A percentile compares a stretch with the other conserved stretches of the same genome.
These are phyloP conservation scores for Hippocampus kuda DNA, from an alignment of 2,797 vertebrate genomes.

Conservation along the genomic window DNA sequence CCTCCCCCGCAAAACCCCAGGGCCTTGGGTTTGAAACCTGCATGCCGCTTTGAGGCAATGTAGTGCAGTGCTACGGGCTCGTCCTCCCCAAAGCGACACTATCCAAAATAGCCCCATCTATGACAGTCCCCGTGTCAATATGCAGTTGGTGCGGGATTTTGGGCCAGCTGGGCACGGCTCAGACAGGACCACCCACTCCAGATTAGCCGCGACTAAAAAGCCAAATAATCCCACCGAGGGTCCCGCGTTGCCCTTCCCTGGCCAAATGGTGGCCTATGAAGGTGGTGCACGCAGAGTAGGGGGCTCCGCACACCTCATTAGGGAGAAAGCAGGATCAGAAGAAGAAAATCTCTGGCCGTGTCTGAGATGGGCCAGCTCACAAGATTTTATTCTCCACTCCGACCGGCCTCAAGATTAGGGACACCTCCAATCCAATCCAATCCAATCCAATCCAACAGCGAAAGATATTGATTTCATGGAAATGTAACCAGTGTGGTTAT, in stretches of 20 bases:
- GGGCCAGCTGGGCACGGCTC: slow-evolving; percentile 12
- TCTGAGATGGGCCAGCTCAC: slow-evolving; percentile 36
- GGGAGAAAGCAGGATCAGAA: slow-evolving; percentile 54
- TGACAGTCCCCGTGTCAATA: slow-evolving; percentile 20
- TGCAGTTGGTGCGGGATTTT: slow-evolving; percentile 16
- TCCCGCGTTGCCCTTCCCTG: slow-evolving; percentile 19
- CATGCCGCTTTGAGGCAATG: too few relatives aligned
- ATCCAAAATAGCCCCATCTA: slow-evolving; percentile 34
- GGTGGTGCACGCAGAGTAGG: slow-evolving; percentile 44
- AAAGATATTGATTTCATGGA: too few relatives aligned
- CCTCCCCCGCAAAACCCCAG: too few relatives aligned
- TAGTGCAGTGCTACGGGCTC: neutral
- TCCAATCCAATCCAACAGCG: neutral
- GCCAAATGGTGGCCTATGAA: slow-evolving; percentile 50
- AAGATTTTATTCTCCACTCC: neutral
- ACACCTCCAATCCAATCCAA: neutral
- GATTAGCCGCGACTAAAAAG: slow-evolving; percentile 42
- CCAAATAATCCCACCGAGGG: slow-evolving; percentile 44
- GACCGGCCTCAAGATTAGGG: neutral
- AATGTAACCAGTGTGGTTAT: too few relatives aligned
- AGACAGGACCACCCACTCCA: slow-evolving; percentile 27
- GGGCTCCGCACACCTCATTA: slow-evolving; percentile 42
- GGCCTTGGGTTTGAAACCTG: too few relatives aligned
- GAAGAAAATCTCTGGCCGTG: slow-evolving; percentile 24
- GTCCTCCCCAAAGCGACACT: slow-evolving; percentile 10